Evolutionary conservation across 2,797 vertebrate genomes (phyloP), one percentile per base, ranked within the genome.

Genomic region (Coregonus suidteri): DNA sequence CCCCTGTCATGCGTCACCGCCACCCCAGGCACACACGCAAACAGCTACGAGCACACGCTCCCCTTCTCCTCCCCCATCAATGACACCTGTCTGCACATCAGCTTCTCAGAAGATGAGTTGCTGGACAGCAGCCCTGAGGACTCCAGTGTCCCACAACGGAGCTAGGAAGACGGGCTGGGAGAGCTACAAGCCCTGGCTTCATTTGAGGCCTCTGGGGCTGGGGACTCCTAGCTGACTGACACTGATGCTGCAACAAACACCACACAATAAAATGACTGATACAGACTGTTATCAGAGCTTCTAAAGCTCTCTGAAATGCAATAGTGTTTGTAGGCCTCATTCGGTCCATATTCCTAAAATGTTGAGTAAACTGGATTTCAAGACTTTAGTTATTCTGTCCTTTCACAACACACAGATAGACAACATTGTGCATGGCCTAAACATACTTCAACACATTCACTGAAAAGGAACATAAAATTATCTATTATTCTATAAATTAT

Each of bases 21-120:
- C 37, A 0, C 73, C 77, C 54, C 83, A 35, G 4, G 74, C 80
- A 54, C 82, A 1, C 66, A 81, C 6, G 75, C 72, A 3, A 83
- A 87, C 77, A 66, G 79, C 71, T 85, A 47, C 4, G 89, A 92
- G 77, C 82, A 78, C 74, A 82, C 83, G 0, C 76, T 88, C 74
- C 91, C 92, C 16, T 91, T 94, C 85, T 93, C 89, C 37, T 88
- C 90, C 0, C 90, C 90, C 0, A 52, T 90, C 0, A 92, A 96
- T 0, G 92, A 96, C 18, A 97, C 96, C 69, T 92, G 95, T 86
- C 91, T 97, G 79, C 96, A 96, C 86, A 97, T 96, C 91, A 96
- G 96, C 74, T 94, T 97, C 82, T 97, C 96, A 0, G 96, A 98
- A 77, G 96, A 96, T 2, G 95, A 96, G 87, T 88, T 94, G 75